A percentile compares a stretch with the other conserved stretches of the same genome.
These are phyloP conservation scores for Agonopterix subpropinquella DNA, from an alignment of 2,888 invertebrate species.

Conservation along the genomic window DNA sequence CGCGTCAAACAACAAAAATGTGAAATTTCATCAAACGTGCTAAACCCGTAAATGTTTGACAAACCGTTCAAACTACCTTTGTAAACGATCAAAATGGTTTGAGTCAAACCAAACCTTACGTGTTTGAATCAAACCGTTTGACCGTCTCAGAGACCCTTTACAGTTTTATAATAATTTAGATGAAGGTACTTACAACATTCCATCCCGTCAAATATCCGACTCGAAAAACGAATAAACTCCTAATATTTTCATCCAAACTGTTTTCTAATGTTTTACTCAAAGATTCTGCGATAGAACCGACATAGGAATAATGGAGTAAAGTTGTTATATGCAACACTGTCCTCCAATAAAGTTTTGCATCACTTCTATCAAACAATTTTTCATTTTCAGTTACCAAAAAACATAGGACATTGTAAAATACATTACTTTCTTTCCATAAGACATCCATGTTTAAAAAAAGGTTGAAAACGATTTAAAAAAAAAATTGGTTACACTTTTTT, in stretches of 20 bases:
- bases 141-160: too few species aligned
- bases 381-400: constrained; percentile 62
- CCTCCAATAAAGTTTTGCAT: constrained; percentile 51
- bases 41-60: too few species aligned
- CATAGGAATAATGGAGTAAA: constrained; percentile 37
- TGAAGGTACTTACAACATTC: constrained; percentile 58
- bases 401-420: constrained; percentile 55
- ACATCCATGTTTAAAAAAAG: constrained; percentile 20
- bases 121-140: too few species aligned
- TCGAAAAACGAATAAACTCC: constrained; percentile 34
- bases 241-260: constrained; percentile 24
- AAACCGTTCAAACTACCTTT: too few species aligned
- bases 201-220: constrained; percentile 51
- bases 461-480: too few species aligned
- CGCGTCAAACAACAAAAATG: too few species aligned
- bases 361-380: constrained; percentile 53
- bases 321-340: constrained; percentile 46
- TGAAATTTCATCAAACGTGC: too few species aligned
- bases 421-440: constrained; percentile 51
- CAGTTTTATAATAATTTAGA: background rate
- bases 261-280: constrained; percentile 23
- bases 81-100: too few species aligned
- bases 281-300: constrained; percentile 24
- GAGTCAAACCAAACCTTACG: too few species aligned
- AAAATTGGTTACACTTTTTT: too few species aligned